These are phyloP conservation scores for Nasua narica DNA, from an alignment of 2,797 vertebrate species.

Conservation along the genomic window DNA sequence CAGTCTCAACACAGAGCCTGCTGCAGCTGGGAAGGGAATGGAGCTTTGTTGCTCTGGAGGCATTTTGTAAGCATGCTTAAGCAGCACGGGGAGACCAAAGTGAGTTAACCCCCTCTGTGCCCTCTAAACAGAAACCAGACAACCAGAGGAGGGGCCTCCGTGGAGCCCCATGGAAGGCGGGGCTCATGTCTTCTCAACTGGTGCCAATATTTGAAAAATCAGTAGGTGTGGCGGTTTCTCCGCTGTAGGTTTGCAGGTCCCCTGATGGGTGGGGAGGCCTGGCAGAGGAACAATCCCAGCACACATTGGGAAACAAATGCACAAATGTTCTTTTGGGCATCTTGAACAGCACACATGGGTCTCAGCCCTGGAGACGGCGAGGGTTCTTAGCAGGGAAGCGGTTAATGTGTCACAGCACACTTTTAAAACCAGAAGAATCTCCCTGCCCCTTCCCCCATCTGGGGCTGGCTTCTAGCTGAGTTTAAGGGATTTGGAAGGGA, in stretches of 20 bases:
- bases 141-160: constrained; percentile 57
- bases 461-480: constrained; percentile 65
- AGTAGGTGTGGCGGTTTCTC: background rate
- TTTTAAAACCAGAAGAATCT: constrained; percentile 71
- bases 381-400: constrained; percentile 41
- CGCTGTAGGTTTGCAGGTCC: constrained; percentile 7
- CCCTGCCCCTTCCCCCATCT: constrained; percentile 62
- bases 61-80: constrained; percentile 58
- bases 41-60: constrained; percentile 61
- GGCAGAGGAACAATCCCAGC: background rate
- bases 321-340: background rate
- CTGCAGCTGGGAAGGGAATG: constrained; percentile 23
- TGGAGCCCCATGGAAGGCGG: background rate
- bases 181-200: constrained; percentile 13
- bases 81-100: constrained; percentile 59
- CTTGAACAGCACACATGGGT: background rate
- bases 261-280: background rate
- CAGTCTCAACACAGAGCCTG: background rate
- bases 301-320: background rate
- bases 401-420: constrained; percentile 63
- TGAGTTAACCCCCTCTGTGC: background rate
- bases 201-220: background rate
- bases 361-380: background rate
- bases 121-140: constrained; percentile 75
- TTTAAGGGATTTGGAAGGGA: constrained; percentile 77